Percentiles rank a stretch among this genome's conserved stretches.
Evolutionary conservation across 1,140 invertebrate species (phyloP).

Genomic region (Spodoptera frugiperda): DNA sequence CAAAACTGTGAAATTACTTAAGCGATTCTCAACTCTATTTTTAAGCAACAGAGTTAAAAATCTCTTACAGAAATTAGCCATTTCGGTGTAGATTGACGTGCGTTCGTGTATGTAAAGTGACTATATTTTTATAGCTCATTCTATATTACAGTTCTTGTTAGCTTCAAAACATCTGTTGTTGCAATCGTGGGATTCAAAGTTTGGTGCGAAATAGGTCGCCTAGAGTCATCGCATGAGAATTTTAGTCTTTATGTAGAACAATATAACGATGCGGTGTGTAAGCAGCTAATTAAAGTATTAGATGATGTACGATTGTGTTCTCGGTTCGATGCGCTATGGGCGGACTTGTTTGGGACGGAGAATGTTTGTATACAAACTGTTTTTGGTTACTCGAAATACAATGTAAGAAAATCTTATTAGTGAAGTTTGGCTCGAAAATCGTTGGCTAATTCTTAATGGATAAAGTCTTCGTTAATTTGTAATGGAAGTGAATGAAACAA

Average conservation of each 20-base stretch:
- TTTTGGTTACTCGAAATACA: not conserved
- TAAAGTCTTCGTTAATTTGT: no score
- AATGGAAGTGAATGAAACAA: no score
- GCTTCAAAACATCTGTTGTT: constrained; percentile 39
- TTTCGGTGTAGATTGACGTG: not conserved
- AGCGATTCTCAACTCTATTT: no score
- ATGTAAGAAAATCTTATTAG: not conserved
- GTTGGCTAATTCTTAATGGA: no score
- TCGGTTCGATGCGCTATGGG: constrained; percentile 4
- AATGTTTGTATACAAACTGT: not conserved
- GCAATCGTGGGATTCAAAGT: constrained; percentile 31
- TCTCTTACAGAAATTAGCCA: not conserved
- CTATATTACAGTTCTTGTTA: constrained; percentile 21
- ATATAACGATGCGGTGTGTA: constrained; percentile 32
- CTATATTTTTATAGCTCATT: constrained; percentile 27
- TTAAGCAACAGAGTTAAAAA: no score
- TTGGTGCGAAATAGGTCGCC: constrained; percentile 44
- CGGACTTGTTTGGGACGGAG: not conserved
- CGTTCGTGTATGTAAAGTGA: not conserved
- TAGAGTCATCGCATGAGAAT: constrained; percentile 37
- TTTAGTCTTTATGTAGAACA: constrained; percentile 33
- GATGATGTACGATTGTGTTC: constrained; percentile 33
- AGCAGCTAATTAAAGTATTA: constrained; percentile 37
- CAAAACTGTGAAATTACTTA: no score
- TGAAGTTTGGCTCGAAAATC: no score